Conservation (phyloP, 2,888 invertebrate species). For the Clostera curtula region DNA sequence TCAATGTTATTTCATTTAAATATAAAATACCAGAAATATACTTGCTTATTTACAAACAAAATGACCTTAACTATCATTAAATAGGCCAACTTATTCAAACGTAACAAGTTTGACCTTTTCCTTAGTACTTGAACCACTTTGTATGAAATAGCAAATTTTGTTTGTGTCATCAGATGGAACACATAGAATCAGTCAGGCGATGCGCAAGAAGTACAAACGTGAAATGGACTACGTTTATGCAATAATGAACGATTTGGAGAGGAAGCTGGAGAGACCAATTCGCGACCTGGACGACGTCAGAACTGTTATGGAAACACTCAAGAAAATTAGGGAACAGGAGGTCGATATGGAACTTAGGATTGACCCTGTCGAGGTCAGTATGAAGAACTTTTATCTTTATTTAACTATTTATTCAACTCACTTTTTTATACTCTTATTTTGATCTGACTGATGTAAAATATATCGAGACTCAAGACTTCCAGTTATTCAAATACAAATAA, state of each 20-base stretch:
- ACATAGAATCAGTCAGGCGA: slow-evolving; percentile 87
- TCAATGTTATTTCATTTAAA: no score
- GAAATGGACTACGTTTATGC: slow-evolving; percentile 96
- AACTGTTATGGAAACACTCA: slow-evolving; percentile 93
- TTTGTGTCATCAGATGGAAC: slow-evolving; percentile 74
- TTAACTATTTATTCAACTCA: no score
- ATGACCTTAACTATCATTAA: no score
- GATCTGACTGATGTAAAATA: no score
- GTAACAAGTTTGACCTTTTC: no score
- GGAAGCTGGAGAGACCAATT: slow-evolving; percentile 90
- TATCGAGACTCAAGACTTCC: no score
- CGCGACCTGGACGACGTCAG: slow-evolving; percentile 95
- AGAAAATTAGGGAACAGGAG: slow-evolving; percentile 95
- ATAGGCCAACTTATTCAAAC: no score
- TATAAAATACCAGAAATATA: no score
- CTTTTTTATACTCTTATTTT: no score
- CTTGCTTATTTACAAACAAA: no score
- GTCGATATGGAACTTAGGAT: slow-evolving; percentile 96
- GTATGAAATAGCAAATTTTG: background rate
- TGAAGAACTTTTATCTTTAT: background rate
- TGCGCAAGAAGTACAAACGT: slow-evolving; percentile 91
- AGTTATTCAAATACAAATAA: no score
- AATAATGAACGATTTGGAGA: slow-evolving; percentile 93
- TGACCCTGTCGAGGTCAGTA: slow-evolving; percentile 89
- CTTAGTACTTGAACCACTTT: no score